Evolutionary conservation across 2,888 invertebrate species (phyloP), one percentile per base, ranked within the genome.

Genomic region (Dastarcus helophoroides): DNA sequence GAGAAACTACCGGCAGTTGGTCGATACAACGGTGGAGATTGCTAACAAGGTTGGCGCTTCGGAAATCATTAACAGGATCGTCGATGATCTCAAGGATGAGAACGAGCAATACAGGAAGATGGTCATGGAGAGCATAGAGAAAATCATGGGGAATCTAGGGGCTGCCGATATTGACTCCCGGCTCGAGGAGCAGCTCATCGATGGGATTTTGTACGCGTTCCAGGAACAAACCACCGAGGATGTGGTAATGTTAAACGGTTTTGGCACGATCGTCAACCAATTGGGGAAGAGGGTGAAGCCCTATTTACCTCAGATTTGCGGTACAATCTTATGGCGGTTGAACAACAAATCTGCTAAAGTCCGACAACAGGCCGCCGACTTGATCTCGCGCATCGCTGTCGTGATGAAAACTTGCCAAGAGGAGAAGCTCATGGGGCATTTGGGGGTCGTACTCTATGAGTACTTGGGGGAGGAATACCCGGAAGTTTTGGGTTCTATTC

Each of bases 391-490:
- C 31, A 95, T 91, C 46, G 98, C 98, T 2, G 88, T 94, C 3
- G 97, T 99, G 15, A 99, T 99, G 98, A 97, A 97, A 60, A 93
- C 94, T 1, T 99, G 98, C 56, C 94, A 97, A 60, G 98, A 99
- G 69, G 98, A 98, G 69, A 97, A 98, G 64, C 68, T 99, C 26
- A 98, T 99, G 97, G 95, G 97, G 0, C 98, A 99, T 75, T 77
- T 98, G 59, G 98, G 98, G 38, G 93, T 98, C 9, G 97, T 98
- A 14, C 68, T 98, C 21, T 99, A 99, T 55, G 98, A 99, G 64
- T 99, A 99, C 58, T 67, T 99, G 47, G 98, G 98, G 43, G 98
- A 98, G 64, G 98, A 99, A 63, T 98, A 99, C 59, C 98, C 98
- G 0, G 97, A 98, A 66, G 98, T 98, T 6, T 67, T 98, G 43